Evolutionary conservation across 2,888 invertebrate species (phyloP), one percentile per base, ranked within the genome.

Genomic region (Clanis bilineata): DNA sequence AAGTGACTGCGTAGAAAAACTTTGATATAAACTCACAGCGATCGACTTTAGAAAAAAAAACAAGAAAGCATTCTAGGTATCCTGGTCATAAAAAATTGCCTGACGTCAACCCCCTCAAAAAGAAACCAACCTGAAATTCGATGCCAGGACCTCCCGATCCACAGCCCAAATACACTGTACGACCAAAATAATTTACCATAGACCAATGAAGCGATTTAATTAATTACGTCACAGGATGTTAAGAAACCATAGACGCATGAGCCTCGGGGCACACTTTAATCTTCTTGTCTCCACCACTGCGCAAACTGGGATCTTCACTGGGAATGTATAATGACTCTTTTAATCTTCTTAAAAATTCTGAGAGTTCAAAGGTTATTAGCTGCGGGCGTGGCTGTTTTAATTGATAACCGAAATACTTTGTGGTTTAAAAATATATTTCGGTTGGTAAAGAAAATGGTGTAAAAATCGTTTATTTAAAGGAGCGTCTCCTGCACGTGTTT

Each of bases 281-380:
- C 88, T 83, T 66, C 70, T 64, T 89, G 90, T 90, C 89, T 83
- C 80, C 70, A 70, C 64, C 83, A 79, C 72, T 70, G 68, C 69
- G 61, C 72, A 73, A 73, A 70, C 68, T 65, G 62, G 62, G 63
- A 63, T 66, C 72, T 76, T 71, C 76, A 88, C 83, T 88, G 82
- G 80, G 91, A 90, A 91, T 91, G 79, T 74, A 76, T 89, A 90
- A 91, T 90, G 86, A 87, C 85, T 86, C 82, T 84, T 85, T 85
- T 89, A 90, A 91, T 90, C 90, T 90, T 76, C 72, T 86, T 85
- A 86, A 83, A 79, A 84, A 89, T 89, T 85, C 86, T 80, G 77
- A 82, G 83, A 86, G 80, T 83, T 85, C 83, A 83, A 86, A 87
- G 70, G 76, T 58, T 61, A 67, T 57, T 58, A 51, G 58, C 58